Evolutionary conservation across 1,140 invertebrate genomes (phyloP).

Genomic region (Lucilia cuprina): DNA sequence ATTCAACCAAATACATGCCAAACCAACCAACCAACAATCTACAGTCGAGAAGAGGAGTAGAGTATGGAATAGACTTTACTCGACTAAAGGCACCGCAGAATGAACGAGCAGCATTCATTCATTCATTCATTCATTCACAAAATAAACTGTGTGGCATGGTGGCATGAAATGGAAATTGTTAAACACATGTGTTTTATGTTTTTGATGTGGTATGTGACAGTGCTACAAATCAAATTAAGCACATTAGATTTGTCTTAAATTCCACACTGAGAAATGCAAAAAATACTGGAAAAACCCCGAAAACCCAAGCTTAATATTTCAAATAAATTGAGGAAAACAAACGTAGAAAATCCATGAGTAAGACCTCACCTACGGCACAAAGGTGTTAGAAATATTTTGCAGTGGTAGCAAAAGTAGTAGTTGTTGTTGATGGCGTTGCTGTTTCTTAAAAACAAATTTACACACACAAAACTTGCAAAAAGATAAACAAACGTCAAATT

Average conservation of each 20-base stretch:
- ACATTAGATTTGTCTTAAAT: conserved; percentile 23
- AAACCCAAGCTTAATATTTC: background rate
- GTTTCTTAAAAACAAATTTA: conserved; percentile 27
- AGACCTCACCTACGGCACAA: background rate
- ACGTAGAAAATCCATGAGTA: background rate
- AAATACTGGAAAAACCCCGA: background rate
- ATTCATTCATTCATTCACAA: background rate
- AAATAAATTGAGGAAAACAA: background rate
- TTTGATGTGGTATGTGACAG: conserved; percentile 30
- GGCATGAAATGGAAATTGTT: background rate
- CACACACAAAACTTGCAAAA: conserved; percentile 15
- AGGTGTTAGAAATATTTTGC: conserved; percentile 6
- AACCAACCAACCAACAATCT: too few species aligned
- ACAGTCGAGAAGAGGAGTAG: too few species aligned
- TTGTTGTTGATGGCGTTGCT: background rate
- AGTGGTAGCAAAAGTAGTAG: background rate
- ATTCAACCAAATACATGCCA: background rate
- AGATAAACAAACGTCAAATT: conserved; percentile 18
- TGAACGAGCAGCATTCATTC: background rate
- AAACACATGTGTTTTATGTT: conserved; percentile 10
- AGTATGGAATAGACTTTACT: too few species aligned
- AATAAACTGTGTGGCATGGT: background rate
- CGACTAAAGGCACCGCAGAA: background rate
- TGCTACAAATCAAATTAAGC: conserved; percentile 32
- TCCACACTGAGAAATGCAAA: conserved; percentile 3